phyloP scores from a whole-genome alignment of 2,113 vertebrate genomes.

The Nesoenas mayeri region DNA sequence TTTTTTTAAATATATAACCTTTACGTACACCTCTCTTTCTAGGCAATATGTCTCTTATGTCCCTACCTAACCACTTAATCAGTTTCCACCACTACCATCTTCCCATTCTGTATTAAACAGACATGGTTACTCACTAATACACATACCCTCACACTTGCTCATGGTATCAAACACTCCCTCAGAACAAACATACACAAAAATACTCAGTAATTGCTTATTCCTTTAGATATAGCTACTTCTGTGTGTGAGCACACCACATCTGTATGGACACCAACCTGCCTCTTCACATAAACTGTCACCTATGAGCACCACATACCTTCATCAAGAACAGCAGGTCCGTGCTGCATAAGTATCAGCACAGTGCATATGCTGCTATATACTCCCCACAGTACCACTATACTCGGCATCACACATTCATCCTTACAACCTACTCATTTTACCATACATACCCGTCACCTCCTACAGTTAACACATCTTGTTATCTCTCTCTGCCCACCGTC shows the following conservation, averaged over 20 bases:
- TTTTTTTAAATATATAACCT: neutral
- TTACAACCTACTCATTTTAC: neutral
- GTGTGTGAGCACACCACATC: neutral
- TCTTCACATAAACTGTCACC: neutral
- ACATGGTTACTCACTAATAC: neutral
- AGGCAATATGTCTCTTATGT: neutral
- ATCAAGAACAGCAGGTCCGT: neutral
- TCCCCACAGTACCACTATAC: neutral
- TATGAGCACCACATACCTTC: neutral
- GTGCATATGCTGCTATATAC: neutral
- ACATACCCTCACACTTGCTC: neutral
- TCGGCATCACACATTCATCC: neutral
- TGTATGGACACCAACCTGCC: neutral
- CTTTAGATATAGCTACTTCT: neutral
- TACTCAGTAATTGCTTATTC: neutral
- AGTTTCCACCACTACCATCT: neutral
- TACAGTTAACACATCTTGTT: conserved; percentile 9
- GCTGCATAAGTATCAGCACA: neutral
- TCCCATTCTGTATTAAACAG: neutral
- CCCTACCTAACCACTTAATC: neutral
- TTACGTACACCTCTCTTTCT: neutral
- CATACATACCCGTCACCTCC: conserved; percentile 34
- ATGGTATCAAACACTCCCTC: neutral
- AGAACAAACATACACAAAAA: neutral
- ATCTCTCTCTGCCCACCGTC: conserved; percentile 10